These are phyloP conservation scores for Delia radicum DNA, from an alignment of 1,140 invertebrate genomes.

Conservation along the genomic window DNA sequence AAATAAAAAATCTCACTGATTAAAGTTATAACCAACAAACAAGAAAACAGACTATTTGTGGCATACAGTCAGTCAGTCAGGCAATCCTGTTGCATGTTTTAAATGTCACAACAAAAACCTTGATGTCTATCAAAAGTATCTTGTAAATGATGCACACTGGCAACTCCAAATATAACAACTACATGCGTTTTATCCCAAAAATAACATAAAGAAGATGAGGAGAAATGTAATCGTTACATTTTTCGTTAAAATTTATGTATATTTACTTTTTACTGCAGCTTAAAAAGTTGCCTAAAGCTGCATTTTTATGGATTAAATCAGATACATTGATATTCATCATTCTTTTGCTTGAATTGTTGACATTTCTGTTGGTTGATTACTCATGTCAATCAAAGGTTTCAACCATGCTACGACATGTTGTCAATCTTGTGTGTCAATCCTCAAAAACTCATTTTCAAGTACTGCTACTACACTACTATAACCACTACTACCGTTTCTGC, in stretches of 20 bases:
- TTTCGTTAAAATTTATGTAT: not conserved
- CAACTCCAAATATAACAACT: not conserved
- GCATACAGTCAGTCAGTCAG: not conserved
- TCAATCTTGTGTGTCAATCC: constrained; percentile 30
- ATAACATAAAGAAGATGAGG: not conserved
- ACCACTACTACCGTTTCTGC: not conserved
- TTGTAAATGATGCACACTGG: not conserved
- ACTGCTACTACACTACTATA: too few relatives aligned
- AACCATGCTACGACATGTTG: constrained; percentile 29
- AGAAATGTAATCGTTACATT: not conserved
- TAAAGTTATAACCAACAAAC: not conserved
- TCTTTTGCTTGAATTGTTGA: constrained; percentile 26
- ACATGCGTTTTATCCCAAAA: not conserved
- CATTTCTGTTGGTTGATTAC: constrained; percentile 31
- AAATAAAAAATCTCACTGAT: not conserved
- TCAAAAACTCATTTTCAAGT: constrained; percentile 21
- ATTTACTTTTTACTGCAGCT: not conserved
- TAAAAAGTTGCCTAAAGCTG: not conserved
- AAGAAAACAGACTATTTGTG: not conserved
- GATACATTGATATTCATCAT: constrained; percentile 18
- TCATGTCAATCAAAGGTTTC: constrained; percentile 31
- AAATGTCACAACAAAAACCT: not conserved
- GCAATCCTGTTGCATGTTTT: not conserved
- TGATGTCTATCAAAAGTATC: not conserved
- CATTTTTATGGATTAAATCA: constrained; percentile 18